A percentile compares a stretch with the other conserved stretches of the same genome.
Conservation (phyloP, 2,797 vertebrate species). For the Sus cebifrons region DNA sequence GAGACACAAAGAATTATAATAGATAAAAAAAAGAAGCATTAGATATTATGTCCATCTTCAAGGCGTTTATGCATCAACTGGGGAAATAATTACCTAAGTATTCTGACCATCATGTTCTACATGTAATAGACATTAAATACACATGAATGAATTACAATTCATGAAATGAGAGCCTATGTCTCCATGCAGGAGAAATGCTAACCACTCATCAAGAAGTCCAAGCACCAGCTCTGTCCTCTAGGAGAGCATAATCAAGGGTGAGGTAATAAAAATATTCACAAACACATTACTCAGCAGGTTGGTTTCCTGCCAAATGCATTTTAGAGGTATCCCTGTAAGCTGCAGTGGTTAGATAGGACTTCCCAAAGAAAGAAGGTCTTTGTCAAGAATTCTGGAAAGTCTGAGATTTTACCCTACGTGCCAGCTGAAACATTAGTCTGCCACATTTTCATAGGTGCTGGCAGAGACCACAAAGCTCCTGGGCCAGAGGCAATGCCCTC, state of each 20-base stretch:
- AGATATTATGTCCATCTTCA: neutral
- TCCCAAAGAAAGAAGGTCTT: slow-evolving; percentile 9
- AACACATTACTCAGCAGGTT: slow-evolving; percentile 19
- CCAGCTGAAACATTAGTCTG: neutral
- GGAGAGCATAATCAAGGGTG: slow-evolving; percentile 10
- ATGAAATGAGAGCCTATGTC: slow-evolving; percentile 52
- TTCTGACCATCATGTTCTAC: slow-evolving; percentile 16
- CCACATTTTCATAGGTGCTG: neutral
- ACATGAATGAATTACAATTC: slow-evolving; percentile 68
- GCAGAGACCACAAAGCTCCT: neutral
- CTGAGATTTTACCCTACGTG: neutral
- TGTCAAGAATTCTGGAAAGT: slow-evolving; percentile 35
- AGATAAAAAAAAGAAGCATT: slow-evolving; percentile 55
- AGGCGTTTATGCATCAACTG: neutral
- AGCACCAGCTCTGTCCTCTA: neutral
- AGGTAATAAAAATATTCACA: slow-evolving; percentile 64
- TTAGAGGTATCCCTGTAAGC: neutral
- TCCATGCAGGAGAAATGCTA: slow-evolving; percentile 49
- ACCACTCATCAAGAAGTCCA: slow-evolving; percentile 31
- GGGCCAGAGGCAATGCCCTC: neutral
- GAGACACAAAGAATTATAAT: slow-evolving; percentile 22
- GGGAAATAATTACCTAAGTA: slow-evolving; percentile 61
- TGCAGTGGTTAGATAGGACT: neutral
- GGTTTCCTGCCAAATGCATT: slow-evolving; percentile 29
- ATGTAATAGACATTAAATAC: slow-evolving; percentile 54